Base-by-base conservation (phyloP, 2,797 vertebrate species). In the Odontamblyopus rebecca region DNA sequence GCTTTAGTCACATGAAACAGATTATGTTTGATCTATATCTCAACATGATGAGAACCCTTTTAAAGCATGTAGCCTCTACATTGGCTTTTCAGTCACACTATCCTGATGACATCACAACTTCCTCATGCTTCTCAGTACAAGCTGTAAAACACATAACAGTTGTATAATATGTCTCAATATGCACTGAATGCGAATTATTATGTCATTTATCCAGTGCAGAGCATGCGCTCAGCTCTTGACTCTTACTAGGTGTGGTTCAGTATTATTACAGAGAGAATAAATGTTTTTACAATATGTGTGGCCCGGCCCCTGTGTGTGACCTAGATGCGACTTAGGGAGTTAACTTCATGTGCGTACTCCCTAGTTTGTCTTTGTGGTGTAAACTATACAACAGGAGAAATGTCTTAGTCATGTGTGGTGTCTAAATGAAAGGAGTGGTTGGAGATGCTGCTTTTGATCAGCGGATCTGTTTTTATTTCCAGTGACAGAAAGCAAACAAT, bases 321-420 rank as follows among this genome's bases (percentile, higher is more conserved):
- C 86, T 89, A 88, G 70, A 87, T 90, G 74, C 86, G 84, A 89
- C 75, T 90, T 68, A 73, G 88, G 89, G 89, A 85, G 90, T 90
- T 87, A 84, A 81, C 90, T 82, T 57, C 44, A 71, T 72, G 74
- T 70, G 72, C 54, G 56, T 76, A 86, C 74, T 30, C 61, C 9
- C 41, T 8, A 26, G 74, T 82, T 85, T 87, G 71, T 74, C 83
- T 85, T 75, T 68, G 61, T 77, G 61, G 70, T 70, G 72, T 73
- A 62, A 80, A 81, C 67, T 48, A 81, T 79, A 83, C 53, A 78
- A 65, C 29, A 30, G 57, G 30, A 67, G 26, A 71, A 71, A 78
- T 3, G 6, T 78, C 59, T 70, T 18, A 6, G 51, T 70, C 71
- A 76, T 67, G 41, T 78, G 68, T 71, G 75, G 80, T 75, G 74